Conservation (phyloP, 2,113 vertebrate species). For the Ictalurus furcatus region DNA sequence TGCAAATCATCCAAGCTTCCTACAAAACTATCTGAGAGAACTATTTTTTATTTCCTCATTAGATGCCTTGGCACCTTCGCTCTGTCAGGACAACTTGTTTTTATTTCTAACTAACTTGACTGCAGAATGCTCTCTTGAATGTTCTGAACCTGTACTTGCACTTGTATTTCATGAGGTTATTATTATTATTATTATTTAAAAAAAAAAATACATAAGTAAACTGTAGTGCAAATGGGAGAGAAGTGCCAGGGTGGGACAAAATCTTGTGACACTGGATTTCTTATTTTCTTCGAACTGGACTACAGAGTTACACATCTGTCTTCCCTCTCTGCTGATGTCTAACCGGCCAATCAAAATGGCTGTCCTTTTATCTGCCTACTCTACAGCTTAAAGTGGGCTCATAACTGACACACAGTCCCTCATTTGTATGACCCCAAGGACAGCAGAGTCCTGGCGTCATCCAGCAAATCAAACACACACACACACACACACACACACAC, state of each 20-base stretch:
- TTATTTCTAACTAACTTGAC: background rate
- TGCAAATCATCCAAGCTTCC: background rate
- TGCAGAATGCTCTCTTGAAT: background rate
- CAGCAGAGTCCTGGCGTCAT: conserved; percentile 7
- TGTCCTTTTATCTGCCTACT: conserved; percentile 23
- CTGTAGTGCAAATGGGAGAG: background rate
- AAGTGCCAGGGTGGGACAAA: background rate
- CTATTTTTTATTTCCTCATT: too few relatives aligned
- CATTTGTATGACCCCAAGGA: conserved; percentile 57
- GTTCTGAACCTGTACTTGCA: background rate
- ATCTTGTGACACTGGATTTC: too few relatives aligned
- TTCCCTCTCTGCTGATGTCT: background rate
- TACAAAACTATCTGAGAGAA: too few relatives aligned
- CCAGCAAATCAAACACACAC: background rate
- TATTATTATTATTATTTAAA: too few relatives aligned
- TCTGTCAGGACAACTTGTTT: background rate
- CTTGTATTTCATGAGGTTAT: background rate
- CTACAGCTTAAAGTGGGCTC: conserved; percentile 31
- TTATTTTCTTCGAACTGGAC: background rate
- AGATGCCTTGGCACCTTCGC: background rate
- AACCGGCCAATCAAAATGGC: conserved; percentile 1
- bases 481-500: too few relatives aligned
- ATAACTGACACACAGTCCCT: background rate
- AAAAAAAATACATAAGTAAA: background rate
- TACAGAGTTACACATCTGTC: background rate